Evolutionary conservation across 2,113 vertebrate species (phyloP), one percentile per base, ranked within the genome.

Genomic region (Oenanthe oenanthe): DNA sequence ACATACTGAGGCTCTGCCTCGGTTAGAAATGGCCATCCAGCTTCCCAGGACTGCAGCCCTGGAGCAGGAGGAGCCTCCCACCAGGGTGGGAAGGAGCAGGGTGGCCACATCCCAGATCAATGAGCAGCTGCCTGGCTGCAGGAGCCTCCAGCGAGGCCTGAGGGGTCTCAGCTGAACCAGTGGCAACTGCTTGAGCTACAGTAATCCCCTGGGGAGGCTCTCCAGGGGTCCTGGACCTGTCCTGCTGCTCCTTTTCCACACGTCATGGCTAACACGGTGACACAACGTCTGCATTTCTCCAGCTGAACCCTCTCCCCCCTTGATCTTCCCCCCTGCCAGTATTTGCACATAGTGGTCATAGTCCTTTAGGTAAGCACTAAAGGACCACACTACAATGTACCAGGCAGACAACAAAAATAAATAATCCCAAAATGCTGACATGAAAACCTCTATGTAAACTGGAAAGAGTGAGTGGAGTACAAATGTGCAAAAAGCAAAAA

Each of bases 51-150:
- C 29, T 9, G 1, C 81, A 66, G 73, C 43, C 20, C 29, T 32
- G 50, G 24, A n/a, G 53, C 1, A 45, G 17, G 28, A 70, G 9
- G 28, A 70, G 9, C 2, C 32, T 36, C 51, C 12, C 48, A 47
- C 10, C 43, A 15, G 0, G 0, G n/a, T 18, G 14, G 36, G 26
- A 34, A 83, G 17, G 26, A 31, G 42, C 43, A 60, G 11, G 3
- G 21, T 43, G 45, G 13, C 18, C 19, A 28, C 68, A 57, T 19
- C 58, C 36, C 47, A 67, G 61, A 57, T 4, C 26, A 17, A 57
- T 1, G 1, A 81, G 54, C 36, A 88, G 24, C n/a, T 10, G 4
- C 43, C 19, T 0, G 0, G 53, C n/a, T 70, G 53, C 25, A n/a
- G 58, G 12, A 79, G 26, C 40, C 40, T 56, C 15, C 71, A 60